These are phyloP conservation scores for Sylvia atricapilla DNA, from an alignment of 2,113 vertebrate genomes.

Conservation along the genomic window DNA sequence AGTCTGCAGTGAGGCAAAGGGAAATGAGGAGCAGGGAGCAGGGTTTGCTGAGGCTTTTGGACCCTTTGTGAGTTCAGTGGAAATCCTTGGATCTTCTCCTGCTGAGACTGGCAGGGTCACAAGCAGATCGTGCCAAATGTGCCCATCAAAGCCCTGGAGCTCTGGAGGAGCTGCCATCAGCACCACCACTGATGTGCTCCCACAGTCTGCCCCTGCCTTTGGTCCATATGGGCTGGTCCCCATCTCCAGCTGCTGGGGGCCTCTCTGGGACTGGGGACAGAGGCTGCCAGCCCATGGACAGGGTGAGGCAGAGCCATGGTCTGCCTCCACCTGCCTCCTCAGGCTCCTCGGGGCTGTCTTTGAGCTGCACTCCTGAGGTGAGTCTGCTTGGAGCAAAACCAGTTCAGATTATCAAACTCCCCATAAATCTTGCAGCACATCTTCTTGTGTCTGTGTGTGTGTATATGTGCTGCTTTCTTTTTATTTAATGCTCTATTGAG, in stretches of 20 bases:
- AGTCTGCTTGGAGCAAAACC: not conserved
- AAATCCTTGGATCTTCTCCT: not conserved
- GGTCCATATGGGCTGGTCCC: accelerated
- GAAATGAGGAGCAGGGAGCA: not conserved
- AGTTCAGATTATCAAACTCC: not conserved
- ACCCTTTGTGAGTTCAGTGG: not conserved
- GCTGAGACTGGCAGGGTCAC: too few relatives aligned
- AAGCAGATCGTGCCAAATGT: too few relatives aligned
- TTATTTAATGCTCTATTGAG: conserved; percentile 39
- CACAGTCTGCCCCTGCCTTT: not conserved
- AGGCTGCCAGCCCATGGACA: not conserved
- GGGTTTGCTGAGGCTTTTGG: not conserved
- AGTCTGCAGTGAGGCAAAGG: not conserved
- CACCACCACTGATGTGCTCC: not conserved
- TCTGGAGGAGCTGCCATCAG: not conserved
- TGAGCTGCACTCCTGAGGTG: not conserved
- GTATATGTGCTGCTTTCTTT: not conserved
- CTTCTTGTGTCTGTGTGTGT: not conserved
- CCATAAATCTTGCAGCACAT: not conserved
- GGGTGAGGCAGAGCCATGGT: not conserved
- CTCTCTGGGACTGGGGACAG: not conserved
- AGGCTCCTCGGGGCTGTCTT: not conserved
- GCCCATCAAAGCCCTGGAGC: not conserved
- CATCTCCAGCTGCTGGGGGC: not conserved
- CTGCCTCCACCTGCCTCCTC: not conserved